phyloP scores from a whole-genome alignment of 2,888 invertebrate species.

The Colletes collaris region DNA sequence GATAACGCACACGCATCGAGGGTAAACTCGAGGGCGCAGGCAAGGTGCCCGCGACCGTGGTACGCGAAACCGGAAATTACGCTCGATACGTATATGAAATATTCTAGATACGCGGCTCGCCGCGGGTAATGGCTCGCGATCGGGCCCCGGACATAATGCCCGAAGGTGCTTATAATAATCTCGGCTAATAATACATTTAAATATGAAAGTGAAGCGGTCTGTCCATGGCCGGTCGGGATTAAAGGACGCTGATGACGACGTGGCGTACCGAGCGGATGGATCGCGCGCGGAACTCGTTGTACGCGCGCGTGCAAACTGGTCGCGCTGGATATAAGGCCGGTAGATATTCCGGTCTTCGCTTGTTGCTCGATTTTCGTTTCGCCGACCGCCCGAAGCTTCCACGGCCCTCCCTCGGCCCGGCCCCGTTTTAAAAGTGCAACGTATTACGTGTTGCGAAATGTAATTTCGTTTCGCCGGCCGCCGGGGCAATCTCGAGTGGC shows the following conservation, averaged over 20 bases:
- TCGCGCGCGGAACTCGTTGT: slow-evolving; percentile 8
- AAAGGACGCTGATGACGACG: slow-evolving; percentile 38
- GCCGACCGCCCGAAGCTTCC: slow-evolving; percentile 58
- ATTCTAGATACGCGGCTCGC: slow-evolving; percentile 43
- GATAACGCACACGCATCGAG: slow-evolving; percentile 49
- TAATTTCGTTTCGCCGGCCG: slow-evolving; percentile 31
- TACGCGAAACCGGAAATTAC: slow-evolving; percentile 48
- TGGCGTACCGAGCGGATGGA: slow-evolving; percentile 25
- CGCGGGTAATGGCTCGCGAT: slow-evolving; percentile 48
- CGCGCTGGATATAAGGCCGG: slow-evolving; percentile 13
- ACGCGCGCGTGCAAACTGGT: slow-evolving; percentile 39
- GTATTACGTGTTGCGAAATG: slow-evolving; percentile 51
- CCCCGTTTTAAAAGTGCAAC: slow-evolving; percentile 41
- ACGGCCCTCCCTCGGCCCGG: slow-evolving; percentile 29
- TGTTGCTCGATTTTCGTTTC: slow-evolving; percentile 53
- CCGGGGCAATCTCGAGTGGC: slow-evolving; percentile 39
- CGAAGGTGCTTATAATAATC: slow-evolving; percentile 47
- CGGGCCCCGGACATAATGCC: slow-evolving; percentile 33
- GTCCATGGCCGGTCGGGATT: slow-evolving; percentile 20
- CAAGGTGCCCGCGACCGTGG: slow-evolving; percentile 3
- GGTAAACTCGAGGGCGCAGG: slow-evolving; percentile 16
- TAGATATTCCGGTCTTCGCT: slow-evolving; percentile 36
- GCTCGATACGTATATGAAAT: slow-evolving; percentile 32
- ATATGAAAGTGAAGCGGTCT: slow-evolving; percentile 26
- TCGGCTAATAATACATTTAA: slow-evolving; percentile 55